phyloP scores from a whole-genome alignment of 1,140 invertebrate genomes.

The Habropoda laboriosa region DNA sequence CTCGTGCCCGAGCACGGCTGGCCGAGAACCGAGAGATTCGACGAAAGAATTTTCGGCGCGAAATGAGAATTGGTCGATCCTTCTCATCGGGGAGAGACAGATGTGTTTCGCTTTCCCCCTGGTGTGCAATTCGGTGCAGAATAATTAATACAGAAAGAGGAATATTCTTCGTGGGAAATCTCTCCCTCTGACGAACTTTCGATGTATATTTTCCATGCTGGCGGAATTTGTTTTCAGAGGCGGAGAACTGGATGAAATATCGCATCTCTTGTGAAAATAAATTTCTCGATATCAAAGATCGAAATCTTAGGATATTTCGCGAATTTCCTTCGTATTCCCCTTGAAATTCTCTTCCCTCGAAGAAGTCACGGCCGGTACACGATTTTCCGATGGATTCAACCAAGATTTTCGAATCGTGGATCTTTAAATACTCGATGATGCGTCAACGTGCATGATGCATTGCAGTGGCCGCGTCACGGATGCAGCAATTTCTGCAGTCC shows the following conservation, averaged over 20 bases:
- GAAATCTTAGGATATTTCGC: too few relatives aligned
- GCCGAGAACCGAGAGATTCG: background rate
- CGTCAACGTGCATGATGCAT: background rate
- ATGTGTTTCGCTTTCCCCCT: background rate
- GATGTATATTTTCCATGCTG: background rate
- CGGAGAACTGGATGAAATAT: background rate
- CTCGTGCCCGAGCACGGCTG: background rate
- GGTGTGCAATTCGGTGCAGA: background rate
- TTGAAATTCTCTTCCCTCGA: too few relatives aligned
- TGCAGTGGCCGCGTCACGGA: background rate
- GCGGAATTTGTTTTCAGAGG: background rate
- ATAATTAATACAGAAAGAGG: background rate
- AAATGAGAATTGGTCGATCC: background rate
- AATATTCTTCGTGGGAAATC: background rate
- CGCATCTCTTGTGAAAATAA: too few relatives aligned
- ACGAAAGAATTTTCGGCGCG: background rate
- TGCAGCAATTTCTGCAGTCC: constrained; percentile 14
- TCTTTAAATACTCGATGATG: constrained; percentile 14
- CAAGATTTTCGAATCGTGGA: background rate
- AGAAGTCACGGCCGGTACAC: too few relatives aligned
- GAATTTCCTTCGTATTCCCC: too few relatives aligned
- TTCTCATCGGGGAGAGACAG: background rate
- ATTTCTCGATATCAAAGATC: too few relatives aligned
- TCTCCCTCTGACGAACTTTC: background rate
- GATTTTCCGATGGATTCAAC: too few relatives aligned